Evolutionary conservation across 2,888 invertebrate species (phyloP).

Genomic region (Onchidella celtica): DNA sequence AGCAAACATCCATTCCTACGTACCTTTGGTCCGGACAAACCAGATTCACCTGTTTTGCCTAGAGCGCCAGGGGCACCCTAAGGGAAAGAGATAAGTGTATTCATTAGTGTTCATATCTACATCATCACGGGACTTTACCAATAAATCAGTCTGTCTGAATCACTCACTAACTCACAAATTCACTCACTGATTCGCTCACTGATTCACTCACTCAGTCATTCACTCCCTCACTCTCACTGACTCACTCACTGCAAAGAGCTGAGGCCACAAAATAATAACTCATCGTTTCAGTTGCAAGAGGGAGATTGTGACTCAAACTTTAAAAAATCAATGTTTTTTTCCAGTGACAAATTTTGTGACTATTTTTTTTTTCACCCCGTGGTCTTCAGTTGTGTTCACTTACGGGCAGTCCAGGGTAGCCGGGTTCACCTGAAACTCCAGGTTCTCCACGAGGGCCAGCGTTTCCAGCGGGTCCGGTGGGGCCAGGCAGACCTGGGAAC

Average conservation of each 20-base stretch:
- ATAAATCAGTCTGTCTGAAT: background rate
- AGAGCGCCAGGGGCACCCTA: constrained; percentile 56
- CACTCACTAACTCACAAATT: background rate
- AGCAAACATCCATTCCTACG: background rate
- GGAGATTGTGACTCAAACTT: too few relatives aligned
- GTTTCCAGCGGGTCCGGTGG: constrained; percentile 46
- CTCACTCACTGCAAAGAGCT: too few relatives aligned
- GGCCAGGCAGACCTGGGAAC: constrained; percentile 44
- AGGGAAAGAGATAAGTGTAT: constrained; percentile 20
- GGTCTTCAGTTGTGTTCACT: too few relatives aligned
- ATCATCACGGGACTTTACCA: background rate
- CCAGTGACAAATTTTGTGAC: too few relatives aligned
- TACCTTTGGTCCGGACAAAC: constrained; percentile 61
- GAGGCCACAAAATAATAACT: too few relatives aligned
- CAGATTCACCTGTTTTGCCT: constrained; percentile 62
- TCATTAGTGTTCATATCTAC: background rate
- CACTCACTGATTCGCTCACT: background rate
- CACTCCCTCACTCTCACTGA: too few relatives aligned
- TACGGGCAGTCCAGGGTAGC: constrained; percentile 63
- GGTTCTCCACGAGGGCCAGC: constrained; percentile 64
- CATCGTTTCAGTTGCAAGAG: too few relatives aligned
- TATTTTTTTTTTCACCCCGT: too few relatives aligned
- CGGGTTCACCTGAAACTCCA: constrained; percentile 78
- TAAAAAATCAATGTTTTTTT: too few relatives aligned
- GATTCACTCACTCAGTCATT: background rate